These are phyloP conservation scores for Rapana venosa DNA, from an alignment of 2,888 invertebrate genomes.

Conservation along the genomic window DNA sequence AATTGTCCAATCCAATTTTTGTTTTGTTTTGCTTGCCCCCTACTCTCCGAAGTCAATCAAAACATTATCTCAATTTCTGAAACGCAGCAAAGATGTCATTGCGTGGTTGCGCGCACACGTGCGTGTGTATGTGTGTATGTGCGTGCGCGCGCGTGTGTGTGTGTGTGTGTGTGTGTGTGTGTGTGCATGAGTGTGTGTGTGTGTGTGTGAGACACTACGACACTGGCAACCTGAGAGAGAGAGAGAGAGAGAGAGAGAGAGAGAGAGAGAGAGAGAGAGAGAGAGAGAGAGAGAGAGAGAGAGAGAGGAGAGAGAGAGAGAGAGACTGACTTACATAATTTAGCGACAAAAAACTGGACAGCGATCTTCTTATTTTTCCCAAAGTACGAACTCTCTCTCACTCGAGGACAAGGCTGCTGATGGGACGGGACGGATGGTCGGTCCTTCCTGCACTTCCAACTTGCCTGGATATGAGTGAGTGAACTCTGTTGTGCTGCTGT, in stretches of 20 bases:
- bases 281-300: slow-evolving; percentile 1
- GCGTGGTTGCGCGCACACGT: not conserved
- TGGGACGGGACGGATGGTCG: too few species aligned
- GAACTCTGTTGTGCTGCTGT: not conserved
- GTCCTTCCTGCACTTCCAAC: too few species aligned
- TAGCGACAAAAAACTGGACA: not conserved
- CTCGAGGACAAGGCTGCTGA: not conserved
- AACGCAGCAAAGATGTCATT: too few species aligned
- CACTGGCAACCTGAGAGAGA: too few species aligned
- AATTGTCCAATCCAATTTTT: too few species aligned
- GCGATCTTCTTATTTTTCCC: not conserved
- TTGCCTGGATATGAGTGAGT: not conserved
- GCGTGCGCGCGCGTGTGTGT: not conserved
- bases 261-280: not conserved
- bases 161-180: slow-evolving; percentile 13
- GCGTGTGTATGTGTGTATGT: slow-evolving; percentile 2
- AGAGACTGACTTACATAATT: not conserved
- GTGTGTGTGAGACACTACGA: not conserved
- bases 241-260: not conserved
- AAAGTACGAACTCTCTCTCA: not conserved
- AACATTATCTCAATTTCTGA: too few species aligned
- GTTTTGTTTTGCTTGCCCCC: too few species aligned
- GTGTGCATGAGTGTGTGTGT: slow-evolving; percentile 13
- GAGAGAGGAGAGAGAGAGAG: slow-evolving; percentile 10
- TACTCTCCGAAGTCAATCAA: too few species aligned